Evolutionary conservation across 92 coral and sea anemone genomes (phyloP).

Genomic region (Porites cylindrica): DNA sequence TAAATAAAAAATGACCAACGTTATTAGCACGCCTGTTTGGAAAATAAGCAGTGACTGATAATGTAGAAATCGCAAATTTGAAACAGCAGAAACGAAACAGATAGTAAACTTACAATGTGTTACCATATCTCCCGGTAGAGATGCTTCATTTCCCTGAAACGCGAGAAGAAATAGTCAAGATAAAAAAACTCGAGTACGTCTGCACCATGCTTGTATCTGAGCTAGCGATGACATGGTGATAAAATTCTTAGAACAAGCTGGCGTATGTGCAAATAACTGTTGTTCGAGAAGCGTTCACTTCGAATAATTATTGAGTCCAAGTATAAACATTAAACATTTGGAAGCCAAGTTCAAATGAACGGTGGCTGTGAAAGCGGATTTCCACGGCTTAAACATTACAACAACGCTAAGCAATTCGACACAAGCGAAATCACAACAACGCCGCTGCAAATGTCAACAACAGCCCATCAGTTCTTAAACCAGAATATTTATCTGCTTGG

Average conservation of each 20-base stretch:
- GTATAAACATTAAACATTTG: constrained; percentile 39
- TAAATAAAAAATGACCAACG: constrained; percentile 6
- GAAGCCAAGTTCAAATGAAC: not conserved
- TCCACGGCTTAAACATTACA: not conserved
- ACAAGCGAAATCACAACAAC: constrained; percentile 43
- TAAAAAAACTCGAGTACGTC: not conserved
- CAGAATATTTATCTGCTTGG: constrained; percentile 37
- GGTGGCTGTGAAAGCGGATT: not conserved
- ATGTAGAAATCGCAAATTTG: constrained; percentile 18
- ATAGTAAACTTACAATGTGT: constrained; percentile 92
- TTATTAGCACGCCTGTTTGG: constrained; percentile 28
- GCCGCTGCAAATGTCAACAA: constrained; percentile 67
- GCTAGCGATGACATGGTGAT: not conserved
- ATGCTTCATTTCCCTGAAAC: constrained; percentile 93
- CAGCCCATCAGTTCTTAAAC: constrained; percentile 36
- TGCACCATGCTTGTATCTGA: not conserved
- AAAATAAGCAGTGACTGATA: constrained; percentile 46
- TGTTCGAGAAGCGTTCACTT: not conserved
- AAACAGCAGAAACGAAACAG: constrained; percentile 35
- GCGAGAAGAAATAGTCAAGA: not conserved
- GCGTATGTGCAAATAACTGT: constrained; percentile 10
- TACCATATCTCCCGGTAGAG: constrained; percentile 95
- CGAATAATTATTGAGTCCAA: constrained; percentile 17
- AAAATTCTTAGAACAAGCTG: not conserved
- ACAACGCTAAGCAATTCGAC: constrained; percentile 38